These are phyloP conservation scores for Odocoileus virginianus DNA, from an alignment of 2,113 vertebrate species.

Conservation along the genomic window DNA sequence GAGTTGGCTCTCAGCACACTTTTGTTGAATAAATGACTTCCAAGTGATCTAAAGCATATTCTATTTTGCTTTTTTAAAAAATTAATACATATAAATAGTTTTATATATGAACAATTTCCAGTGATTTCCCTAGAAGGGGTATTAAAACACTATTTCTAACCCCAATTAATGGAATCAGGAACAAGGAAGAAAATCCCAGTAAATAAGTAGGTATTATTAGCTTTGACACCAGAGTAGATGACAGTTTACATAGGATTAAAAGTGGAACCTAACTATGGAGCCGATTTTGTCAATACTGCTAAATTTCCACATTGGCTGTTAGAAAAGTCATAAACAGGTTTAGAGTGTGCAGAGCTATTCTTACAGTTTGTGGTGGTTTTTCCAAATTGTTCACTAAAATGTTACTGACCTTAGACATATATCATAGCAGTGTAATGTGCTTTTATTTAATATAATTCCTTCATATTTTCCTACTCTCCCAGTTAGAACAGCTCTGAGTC, in stretches of 20 bases:
- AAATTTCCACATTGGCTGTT: neutral
- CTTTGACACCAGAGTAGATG: neutral
- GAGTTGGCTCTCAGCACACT: neutral
- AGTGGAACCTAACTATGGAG: neutral
- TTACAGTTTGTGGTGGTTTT: neutral
- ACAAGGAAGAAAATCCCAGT: neutral
- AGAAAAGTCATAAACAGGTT: neutral
- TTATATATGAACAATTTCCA: neutral
- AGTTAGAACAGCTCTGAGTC: neutral
- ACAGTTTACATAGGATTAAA: neutral
- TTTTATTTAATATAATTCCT: constrained; percentile 3
- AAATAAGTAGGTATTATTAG: neutral
- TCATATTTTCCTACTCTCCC: neutral
- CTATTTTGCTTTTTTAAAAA: neutral
- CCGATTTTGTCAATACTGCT: neutral
- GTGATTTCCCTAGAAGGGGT: neutral
- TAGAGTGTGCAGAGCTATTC: neutral
- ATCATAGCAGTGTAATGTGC: neutral
- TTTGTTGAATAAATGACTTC: constrained; percentile 34
- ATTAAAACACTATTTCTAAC: neutral
- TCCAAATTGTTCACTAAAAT: constrained; percentile 25
- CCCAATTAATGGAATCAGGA: neutral
- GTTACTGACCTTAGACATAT: neutral
- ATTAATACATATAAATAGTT: neutral
- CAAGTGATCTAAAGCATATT: neutral